These are phyloP conservation scores for Halictus quadricinctus DNA, from an alignment of 2,888 invertebrate species.

Conservation along the genomic window DNA sequence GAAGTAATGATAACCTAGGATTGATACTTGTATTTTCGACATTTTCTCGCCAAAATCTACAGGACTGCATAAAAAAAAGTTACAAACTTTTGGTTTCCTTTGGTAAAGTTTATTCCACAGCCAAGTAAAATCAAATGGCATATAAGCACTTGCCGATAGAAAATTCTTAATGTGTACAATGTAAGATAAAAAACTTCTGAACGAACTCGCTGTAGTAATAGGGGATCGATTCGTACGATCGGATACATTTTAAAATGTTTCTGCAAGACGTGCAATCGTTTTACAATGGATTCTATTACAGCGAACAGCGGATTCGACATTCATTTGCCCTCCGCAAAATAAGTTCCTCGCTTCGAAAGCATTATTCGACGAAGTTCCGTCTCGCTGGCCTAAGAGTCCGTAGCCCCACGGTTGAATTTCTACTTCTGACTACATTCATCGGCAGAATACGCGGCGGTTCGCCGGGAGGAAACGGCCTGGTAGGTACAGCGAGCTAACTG, in stretches of 20 bases:
- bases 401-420: slow-evolving; percentile 10
- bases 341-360: background rate
- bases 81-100: too few species aligned
- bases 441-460: background rate
- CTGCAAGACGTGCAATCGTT: background rate
- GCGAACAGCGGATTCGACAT: background rate
- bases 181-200: too few species aligned
- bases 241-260: background rate
- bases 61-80: too few species aligned
- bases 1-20: too few species aligned
- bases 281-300: background rate
- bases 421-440: slow-evolving; percentile 16
- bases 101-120: too few species aligned
- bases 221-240: background rate
- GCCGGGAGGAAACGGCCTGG: background rate
- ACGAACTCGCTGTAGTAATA: too few species aligned
- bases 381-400: background rate
- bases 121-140: too few species aligned
- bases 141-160: too few species aligned
- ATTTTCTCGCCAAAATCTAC: too few species aligned
- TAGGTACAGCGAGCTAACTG: background rate
- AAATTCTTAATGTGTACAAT: too few species aligned
- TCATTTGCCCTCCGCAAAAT: slow-evolving; percentile 8
- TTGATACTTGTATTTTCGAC: too few species aligned
- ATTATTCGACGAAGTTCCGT: background rate